Evolutionary conservation across 2,113 vertebrate species (phyloP), one percentile per base, ranked within the genome.

Genomic region (Thalassoma bifasciatum): DNA sequence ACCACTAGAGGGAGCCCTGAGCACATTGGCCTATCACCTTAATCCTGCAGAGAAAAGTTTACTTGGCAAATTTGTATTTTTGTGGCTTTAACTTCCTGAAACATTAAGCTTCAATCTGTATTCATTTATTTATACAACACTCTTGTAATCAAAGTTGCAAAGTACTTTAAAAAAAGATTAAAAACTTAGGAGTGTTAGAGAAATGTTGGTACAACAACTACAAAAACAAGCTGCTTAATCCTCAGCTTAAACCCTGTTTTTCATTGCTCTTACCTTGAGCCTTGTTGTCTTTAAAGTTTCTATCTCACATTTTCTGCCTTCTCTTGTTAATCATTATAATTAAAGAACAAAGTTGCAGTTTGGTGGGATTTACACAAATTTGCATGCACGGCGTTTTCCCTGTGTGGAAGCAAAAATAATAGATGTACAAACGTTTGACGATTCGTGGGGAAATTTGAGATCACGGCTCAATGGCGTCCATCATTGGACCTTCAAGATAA

Each of bases 101-200:
- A 44, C 40, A 11, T 46, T 65, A 24, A 49, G 17, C 17, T 46
- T 72, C 63, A 63, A 68, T 81, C 73, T 80, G 63, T 77, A 37
- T 46, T 63, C 5, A 42, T 42, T 14, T 42, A 30, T 42, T 42
- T 5, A 12, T 16, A 14, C 14, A 13, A 42, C 14, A 42, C 40
- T 42, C 5, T 14, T 42, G 9, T 42, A 14, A 3, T 4, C 1
- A 3, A 3, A 13, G 11, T 16, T 46, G 16, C 42, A 46, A 46
- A 17, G 14, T 46, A 5, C 16, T 46, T 7, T 16, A 16, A 17
- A 46, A 19, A 46, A 17, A 16, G 14, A 14, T 42, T 16, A 42
- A 16, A 42, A 46, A 13, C 52, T 11, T 47, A 19, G 44, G 26
- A 52, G n/a, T 44, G 34, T 68, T 60, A 59, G 52, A 3, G 60